Conservation (phyloP, 2,113 vertebrate genomes). For the Cynoglossus semilaevis region DNA sequence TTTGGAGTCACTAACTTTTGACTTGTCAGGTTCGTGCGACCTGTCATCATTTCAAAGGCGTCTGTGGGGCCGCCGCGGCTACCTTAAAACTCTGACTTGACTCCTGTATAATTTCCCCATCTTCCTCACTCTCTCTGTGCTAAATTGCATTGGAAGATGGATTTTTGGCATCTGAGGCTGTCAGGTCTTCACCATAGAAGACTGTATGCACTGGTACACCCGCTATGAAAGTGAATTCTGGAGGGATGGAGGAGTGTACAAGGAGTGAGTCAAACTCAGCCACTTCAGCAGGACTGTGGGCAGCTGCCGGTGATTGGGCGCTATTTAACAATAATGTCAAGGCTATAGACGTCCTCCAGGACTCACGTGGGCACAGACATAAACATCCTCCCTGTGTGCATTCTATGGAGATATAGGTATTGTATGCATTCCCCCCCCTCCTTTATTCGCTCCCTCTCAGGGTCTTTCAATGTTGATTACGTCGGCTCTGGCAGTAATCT, state of each 20-base stretch:
- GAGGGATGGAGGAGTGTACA: constrained; percentile 69
- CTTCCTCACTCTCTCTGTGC: constrained; percentile 73
- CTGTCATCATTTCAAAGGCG: constrained; percentile 75
- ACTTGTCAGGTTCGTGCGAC: constrained; percentile 77
- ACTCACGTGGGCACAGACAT: not conserved
- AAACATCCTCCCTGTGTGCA: constrained; percentile 32
- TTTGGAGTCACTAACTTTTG: constrained; percentile 73
- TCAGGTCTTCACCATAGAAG: constrained; percentile 70
- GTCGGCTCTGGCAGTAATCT: constrained; percentile 53
- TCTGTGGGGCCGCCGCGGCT: constrained; percentile 62
- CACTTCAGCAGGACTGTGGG: constrained; percentile 67
- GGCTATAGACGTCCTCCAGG: constrained; percentile 26
- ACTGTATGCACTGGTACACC: constrained; percentile 75
- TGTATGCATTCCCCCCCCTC: constrained; percentile 22
- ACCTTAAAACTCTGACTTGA: constrained; percentile 74
- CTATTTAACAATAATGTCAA: constrained; percentile 70
- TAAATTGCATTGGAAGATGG: constrained; percentile 76
- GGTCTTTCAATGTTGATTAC: constrained; percentile 64
- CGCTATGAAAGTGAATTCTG: constrained; percentile 73
- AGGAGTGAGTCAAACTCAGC: constrained; percentile 74
- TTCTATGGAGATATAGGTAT: too few species aligned
- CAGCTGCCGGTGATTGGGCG: constrained; percentile 66
- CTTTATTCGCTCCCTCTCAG: constrained; percentile 28
- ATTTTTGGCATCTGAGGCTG: constrained; percentile 74
- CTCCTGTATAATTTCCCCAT: constrained; percentile 75